Base-by-base conservation (phyloP, 2,888 invertebrate species). In the Pterostichus madidus region DNA sequence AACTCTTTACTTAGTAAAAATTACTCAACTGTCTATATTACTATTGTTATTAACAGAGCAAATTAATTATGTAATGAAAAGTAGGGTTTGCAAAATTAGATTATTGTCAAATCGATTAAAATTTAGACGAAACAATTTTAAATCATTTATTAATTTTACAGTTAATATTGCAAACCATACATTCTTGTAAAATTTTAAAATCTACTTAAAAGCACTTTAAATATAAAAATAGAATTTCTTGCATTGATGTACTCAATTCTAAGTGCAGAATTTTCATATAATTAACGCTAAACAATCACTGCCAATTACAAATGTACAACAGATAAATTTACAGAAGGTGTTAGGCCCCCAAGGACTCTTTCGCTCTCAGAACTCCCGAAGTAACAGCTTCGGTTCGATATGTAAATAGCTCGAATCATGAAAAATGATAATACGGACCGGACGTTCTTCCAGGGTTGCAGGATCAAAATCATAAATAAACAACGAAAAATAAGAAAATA, bases 201-300 rank as follows among this genome's bases (percentile, higher is more conserved):
- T 31, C 71, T 80, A 80, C 80, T 73, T 80, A 80, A 80, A 80
- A 80, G 73, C 81, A 75, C 61, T 52, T 77, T 39, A 52, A 81
- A 81, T 81, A 81, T 81, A 81, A 81, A 81, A 81, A 81, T 81
- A 81, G 61, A 80, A 71, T 44, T 71, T 71, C n/a, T 61, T 61
- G 32, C 13, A 39, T 13, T 71, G 68, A 71, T 39, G 35, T 35
- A 35, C 64, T 49, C 56, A 24, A 56, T 56, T 5, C 56, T 71
- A 44, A 44, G 68, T 71, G 68, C 68, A 71, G 31, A 71, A 44
- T 56, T 56, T 56, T 13, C 8, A 11, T 56, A 56, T 56, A 56
- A 56, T 56, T 17, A 39, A 39, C 5, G 39, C 39, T 39, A 39
- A 64, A 64, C 64, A n/a, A 8, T 31, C 6, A 64, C 59, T 64